Percentiles rank a stretch among this genome's conserved stretches.
Evolutionary conservation across 2,797 vertebrate genomes (phyloP).

Genomic region (Enteromius mattozi): DNA sequence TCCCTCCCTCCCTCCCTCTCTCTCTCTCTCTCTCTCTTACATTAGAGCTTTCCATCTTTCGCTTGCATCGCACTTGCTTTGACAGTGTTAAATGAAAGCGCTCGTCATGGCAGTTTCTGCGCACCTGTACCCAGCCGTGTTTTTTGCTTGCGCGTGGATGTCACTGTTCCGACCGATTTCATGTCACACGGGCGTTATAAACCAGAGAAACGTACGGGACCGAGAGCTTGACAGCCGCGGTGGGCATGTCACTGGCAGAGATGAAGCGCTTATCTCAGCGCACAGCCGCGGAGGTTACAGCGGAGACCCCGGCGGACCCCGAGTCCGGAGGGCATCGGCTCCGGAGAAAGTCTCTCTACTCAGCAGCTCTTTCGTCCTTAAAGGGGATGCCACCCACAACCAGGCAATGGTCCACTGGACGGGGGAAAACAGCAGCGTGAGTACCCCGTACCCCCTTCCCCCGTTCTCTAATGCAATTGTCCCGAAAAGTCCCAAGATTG

Average conservation of each 20-base stretch:
- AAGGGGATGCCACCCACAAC: constrained; percentile 96
- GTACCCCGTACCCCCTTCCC: constrained; percentile 78
- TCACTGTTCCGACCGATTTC: constrained; percentile 69
- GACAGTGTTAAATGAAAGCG: constrained; percentile 73
- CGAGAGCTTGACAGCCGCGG: constrained; percentile 58
- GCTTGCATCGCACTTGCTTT: constrained; percentile 73
- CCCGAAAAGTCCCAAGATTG: constrained; percentile 16
- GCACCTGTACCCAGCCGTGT: constrained; percentile 73
- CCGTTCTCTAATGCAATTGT: neutral
- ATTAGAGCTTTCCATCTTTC: constrained; percentile 75
- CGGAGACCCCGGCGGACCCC: constrained; percentile 59
- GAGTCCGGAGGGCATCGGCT: constrained; percentile 76
- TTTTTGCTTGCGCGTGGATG: constrained; percentile 73
- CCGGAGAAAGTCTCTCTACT: constrained; percentile 84
- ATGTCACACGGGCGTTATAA: constrained; percentile 68
- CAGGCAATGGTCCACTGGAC: constrained; percentile 99
- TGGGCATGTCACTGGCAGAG: constrained; percentile 53
- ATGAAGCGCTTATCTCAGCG: constrained; percentile 60
- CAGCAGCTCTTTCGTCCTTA: constrained; percentile 97
- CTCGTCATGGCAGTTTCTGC: constrained; percentile 69
- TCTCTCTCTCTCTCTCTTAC: constrained; percentile 53
- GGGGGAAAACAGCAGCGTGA: constrained; percentile 98
- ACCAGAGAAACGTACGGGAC: constrained; percentile 64
- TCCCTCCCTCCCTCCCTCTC: neutral
- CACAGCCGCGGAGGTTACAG: constrained; percentile 49